Evolutionary conservation across 2,797 vertebrate species (phyloP), one percentile per base, ranked within the genome.

Genomic region (Cryptoblepharus egeriae): DNA sequence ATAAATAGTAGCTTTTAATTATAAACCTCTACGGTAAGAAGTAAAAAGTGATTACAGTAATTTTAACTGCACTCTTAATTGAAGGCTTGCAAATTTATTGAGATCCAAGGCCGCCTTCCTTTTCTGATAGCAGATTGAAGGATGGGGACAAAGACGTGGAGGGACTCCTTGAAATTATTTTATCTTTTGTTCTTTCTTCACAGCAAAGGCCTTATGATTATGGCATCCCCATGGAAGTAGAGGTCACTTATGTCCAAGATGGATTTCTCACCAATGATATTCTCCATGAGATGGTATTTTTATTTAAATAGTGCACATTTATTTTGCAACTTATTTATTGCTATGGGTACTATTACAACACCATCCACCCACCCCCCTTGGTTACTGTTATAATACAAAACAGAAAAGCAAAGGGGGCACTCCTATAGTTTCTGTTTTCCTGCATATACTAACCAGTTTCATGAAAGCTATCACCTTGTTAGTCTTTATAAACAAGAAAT

Each of bases 201-300:
- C 91, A 99, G 98, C 98, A 99, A 97, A 92, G 98, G 37, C 97
- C 98, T 8, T 98, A 98, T 1, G 98, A 99, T 94, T 98, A 99
- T 0, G 98, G 98, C 1, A 98, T 99, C 87, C 98, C 98, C 28
- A 98, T 99, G 87, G 98, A 98, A 0, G 98, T 99, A 70, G 98
- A 99, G 92, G 97, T 99, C 92, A 97, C 97, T n/a, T 98, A 97
- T 1, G 95, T 98, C 49, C 98, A 99, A 92, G 98, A 99, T n/a
- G 97, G 97, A 69, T 99, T 99, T 87, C 96, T 99, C 89, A 99
- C 98, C 88, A 98, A 97, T 0, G 98, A 99, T 0, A 95, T 99
- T 55, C 96, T 99, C 1, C 98, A 99, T 55, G 98, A 99, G 94
- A 99, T 99, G 98, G 98, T 99, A 81, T 32, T 32, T 35, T 28